These are phyloP conservation scores for Acyrthosiphon pisum DNA, from an alignment of 1,140 invertebrate species.

Conservation along the genomic window DNA sequence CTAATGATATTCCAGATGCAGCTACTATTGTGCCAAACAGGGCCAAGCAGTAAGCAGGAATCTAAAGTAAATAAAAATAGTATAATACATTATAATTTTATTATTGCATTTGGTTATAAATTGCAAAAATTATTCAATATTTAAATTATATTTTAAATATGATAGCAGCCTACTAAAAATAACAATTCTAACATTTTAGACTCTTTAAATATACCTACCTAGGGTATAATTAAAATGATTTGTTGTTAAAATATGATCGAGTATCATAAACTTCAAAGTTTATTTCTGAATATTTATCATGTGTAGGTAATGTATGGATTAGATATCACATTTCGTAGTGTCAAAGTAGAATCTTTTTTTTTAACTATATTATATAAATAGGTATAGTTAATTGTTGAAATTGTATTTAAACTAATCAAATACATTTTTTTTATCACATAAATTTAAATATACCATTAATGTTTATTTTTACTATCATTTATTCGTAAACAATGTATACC, in stretches of 20 bases:
- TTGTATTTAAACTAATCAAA: neutral
- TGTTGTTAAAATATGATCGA: neutral
- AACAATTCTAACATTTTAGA: neutral
- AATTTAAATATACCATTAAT: neutral
- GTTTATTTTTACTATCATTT: neutral
- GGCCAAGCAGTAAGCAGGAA: conserved; percentile 75
- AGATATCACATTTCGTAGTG: neutral
- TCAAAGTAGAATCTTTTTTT: too few species aligned
- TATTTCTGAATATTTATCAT: neutral
- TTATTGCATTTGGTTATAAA: neutral
- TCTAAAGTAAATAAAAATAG: conserved; percentile 63
- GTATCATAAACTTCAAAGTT: neutral
- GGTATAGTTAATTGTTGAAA: too few species aligned
- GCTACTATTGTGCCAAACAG: conserved; percentile 78
- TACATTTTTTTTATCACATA: neutral
- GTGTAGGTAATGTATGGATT: neutral
- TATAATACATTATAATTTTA: neutral
- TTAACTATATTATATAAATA: too few species aligned
- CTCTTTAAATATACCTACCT: neutral
- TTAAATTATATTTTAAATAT: neutral
- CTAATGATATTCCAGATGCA: conserved; percentile 69
- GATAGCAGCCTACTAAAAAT: neutral
- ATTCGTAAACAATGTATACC: neutral
- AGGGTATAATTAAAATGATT: neutral
- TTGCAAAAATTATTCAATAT: neutral